These are phyloP conservation scores for Coleophora flavipennella DNA, from an alignment of 2,888 invertebrate genomes.

Conservation along the genomic window DNA sequence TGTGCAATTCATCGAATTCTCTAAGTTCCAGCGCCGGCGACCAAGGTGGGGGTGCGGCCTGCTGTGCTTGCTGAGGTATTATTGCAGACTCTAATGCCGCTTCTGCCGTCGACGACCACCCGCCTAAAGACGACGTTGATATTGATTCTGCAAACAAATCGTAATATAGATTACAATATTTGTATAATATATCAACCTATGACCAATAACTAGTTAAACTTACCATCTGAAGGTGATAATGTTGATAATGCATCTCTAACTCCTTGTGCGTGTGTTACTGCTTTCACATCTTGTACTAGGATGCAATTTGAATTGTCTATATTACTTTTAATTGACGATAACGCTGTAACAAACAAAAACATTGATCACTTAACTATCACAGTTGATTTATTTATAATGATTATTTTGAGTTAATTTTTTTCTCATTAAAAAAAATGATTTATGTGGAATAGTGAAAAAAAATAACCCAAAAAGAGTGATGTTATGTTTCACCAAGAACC, in stretches of 20 bases:
- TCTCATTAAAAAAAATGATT: too few relatives aligned
- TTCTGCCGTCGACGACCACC: slow-evolving; percentile 69
- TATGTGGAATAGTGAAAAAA: too few relatives aligned
- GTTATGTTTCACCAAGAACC: too few relatives aligned
- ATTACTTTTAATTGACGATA: slow-evolving; percentile 91
- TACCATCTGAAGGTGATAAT: slow-evolving; percentile 65
- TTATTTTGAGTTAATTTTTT: too few relatives aligned
- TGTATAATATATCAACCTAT: too few relatives aligned
- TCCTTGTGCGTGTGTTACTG: slow-evolving; percentile 90
- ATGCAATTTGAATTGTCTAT: slow-evolving; percentile 92
- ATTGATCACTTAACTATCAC: background rate
- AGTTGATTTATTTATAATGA: background rate
- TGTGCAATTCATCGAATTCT: slow-evolving; percentile 87
- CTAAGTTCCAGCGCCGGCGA: slow-evolving; percentile 84
- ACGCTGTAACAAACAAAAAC: slow-evolving; percentile 76
- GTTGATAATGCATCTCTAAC: slow-evolving; percentile 79
- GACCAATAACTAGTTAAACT: slow-evolving; percentile 12
- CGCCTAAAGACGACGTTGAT: slow-evolving; percentile 62
- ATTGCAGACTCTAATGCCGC: slow-evolving; percentile 69
- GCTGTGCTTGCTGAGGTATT: slow-evolving; percentile 79
- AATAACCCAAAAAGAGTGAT: too few relatives aligned
- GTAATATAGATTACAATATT: too few relatives aligned
- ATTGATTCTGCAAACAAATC: slow-evolving; percentile 77
- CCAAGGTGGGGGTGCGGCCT: slow-evolving; percentile 84
- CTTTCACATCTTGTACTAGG: slow-evolving; percentile 90